These are phyloP conservation scores for Xenentodon cancila DNA, from an alignment of 2,797 vertebrate species.

Conservation along the genomic window DNA sequence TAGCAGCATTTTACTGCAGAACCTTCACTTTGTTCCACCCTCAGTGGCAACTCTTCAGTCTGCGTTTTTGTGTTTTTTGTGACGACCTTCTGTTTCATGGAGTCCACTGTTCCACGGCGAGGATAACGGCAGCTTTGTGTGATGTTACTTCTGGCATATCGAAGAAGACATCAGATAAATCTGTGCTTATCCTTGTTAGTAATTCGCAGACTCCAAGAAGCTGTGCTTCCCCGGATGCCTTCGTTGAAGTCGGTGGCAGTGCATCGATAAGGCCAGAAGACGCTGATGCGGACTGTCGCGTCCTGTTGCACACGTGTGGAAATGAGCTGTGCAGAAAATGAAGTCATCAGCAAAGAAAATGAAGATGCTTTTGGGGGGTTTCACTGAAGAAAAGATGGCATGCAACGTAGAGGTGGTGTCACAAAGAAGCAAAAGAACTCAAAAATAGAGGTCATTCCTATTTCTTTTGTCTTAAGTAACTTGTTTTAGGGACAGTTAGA, in stretches of 20 bases:
- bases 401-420: too few species aligned
- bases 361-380: too few species aligned
- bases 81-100: conserved; percentile 13
- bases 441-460: too few species aligned
- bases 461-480: too few species aligned
- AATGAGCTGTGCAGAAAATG: background rate
- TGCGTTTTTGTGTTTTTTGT: background rate
- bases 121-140: conserved; percentile 89
- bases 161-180: conserved; percentile 90
- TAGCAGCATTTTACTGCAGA: background rate
- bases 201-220: conserved; percentile 66
- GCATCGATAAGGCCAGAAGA: conserved; percentile 27
- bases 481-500: too few species aligned
- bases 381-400: too few species aligned
- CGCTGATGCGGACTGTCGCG: too few species aligned
- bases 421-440: too few species aligned
- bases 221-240: conserved; percentile 12
- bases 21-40: background rate
- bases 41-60: conserved; percentile 9
- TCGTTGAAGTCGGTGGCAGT: conserved; percentile 14
- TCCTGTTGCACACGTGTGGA: background rate
- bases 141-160: conserved; percentile 87
- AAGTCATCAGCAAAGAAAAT: too few species aligned
- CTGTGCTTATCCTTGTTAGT: conserved; percentile 88
- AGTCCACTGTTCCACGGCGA: conserved; percentile 62